These are phyloP conservation scores for Macaria notata DNA, from an alignment of 2,888 invertebrate species.

Conservation along the genomic window DNA sequence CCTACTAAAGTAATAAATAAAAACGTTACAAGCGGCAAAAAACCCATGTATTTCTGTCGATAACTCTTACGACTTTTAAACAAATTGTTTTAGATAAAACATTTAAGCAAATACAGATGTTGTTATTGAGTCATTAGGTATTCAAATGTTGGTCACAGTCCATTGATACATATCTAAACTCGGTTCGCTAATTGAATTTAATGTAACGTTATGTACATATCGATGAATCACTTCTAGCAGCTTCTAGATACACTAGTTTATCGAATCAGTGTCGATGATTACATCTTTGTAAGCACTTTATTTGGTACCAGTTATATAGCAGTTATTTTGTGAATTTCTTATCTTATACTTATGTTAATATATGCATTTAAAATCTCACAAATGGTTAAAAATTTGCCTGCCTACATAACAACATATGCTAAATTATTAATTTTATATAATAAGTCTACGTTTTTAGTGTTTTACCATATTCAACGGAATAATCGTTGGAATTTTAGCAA, in stretches of 20 bases:
- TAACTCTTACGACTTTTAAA: not conserved
- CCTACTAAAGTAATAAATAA: no score
- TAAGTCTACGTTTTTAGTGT: no score
- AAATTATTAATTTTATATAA: no score
- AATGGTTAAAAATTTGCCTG: no score
- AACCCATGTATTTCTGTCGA: no score
- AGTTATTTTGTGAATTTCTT: not conserved
- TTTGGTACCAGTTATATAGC: no score
- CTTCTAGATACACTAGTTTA: conserved; percentile 13
- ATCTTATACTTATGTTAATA: not conserved
- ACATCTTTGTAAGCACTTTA: conserved; percentile 1
- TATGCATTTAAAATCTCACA: not conserved
- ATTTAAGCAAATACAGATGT: conserved; percentile 5
- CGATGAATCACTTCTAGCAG: conserved; percentile 24
- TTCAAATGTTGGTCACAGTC: conserved; percentile 22
- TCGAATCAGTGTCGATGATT: conserved; percentile 5
- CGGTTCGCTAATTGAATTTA: conserved; percentile 20
- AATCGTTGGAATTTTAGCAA: not conserved
- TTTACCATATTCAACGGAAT: no score
- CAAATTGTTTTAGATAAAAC: not conserved
- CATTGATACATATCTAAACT: conserved; percentile 29
- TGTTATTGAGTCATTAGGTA: conserved; percentile 16
- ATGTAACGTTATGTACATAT: conserved; percentile 19
- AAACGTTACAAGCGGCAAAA: no score
- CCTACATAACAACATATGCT: no score